Evolutionary conservation across 2,888 invertebrate genomes (phyloP).

Genomic region (Buathra laborator): DNA sequence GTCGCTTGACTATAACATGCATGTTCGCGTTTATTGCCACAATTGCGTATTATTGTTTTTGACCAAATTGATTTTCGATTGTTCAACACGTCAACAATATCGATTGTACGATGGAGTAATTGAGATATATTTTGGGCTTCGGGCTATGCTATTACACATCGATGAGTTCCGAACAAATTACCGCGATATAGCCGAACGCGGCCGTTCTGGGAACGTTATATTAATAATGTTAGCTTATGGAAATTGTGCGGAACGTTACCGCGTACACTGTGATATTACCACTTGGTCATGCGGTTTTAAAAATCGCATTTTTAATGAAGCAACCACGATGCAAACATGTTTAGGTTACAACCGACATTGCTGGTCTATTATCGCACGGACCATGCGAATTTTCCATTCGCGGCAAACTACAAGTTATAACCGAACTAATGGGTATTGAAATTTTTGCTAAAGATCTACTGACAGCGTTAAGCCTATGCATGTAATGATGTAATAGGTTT

Average conservation of each 20-base stretch:
- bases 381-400: slow-evolving; percentile 13
- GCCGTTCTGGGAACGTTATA: slow-evolving; percentile 32
- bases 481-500: neutral
- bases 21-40: neutral
- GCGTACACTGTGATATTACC: slow-evolving; percentile 47
- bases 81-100: neutral
- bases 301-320: slow-evolving; percentile 56
- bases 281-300: slow-evolving; percentile 46
- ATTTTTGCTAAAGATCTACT: neutral
- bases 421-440: slow-evolving; percentile 24
- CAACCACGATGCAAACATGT: slow-evolving; percentile 54
- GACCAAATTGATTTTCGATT: slow-evolving; percentile 11
- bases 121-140: neutral
- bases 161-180: slow-evolving; percentile 17
- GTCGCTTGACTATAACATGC: too few species aligned
- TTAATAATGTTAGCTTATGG: slow-evolving; percentile 51
- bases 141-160: slow-evolving; percentile 31
- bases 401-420: slow-evolving; percentile 63
- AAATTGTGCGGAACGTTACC: slow-evolving; percentile 37
- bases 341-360: slow-evolving; percentile 56
- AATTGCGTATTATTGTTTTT: neutral
- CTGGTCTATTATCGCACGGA: slow-evolving; percentile 44
- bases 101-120: slow-evolving; percentile 1
- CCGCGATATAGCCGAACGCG: slow-evolving; percentile 6
- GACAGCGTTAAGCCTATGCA: neutral